phyloP scores from a whole-genome alignment of 1,140 invertebrate genomes.

The Calliopsis andreniformis region DNA sequence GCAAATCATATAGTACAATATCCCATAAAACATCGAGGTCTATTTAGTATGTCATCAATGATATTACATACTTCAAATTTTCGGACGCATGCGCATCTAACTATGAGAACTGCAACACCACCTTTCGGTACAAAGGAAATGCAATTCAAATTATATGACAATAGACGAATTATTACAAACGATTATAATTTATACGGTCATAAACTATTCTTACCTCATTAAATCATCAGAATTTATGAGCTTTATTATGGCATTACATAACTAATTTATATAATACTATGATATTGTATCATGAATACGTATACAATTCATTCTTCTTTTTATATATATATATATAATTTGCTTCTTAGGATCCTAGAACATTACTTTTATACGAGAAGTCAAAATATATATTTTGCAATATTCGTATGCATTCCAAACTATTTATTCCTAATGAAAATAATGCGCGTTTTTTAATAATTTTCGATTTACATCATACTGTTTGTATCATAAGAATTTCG shows the following conservation, averaged over 20 bases:
- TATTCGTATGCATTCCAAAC: not conserved
- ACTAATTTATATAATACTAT: too few relatives aligned
- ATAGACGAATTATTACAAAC: not conserved
- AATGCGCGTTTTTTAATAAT: not conserved
- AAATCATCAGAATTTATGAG: too few relatives aligned
- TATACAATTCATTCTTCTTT: not conserved
- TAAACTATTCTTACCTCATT: too few relatives aligned
- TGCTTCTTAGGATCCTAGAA: not conserved
- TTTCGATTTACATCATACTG: not conserved
- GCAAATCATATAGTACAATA: too few relatives aligned
- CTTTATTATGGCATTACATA: too few relatives aligned
- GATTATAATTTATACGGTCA: not conserved
- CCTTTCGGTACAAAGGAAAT: not conserved
- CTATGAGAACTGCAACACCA: constrained; percentile 1
- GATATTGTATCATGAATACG: too few relatives aligned
- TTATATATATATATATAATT: not conserved
- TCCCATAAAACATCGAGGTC: too few relatives aligned
- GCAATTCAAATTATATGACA: constrained; percentile 7
- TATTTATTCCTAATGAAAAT: too few relatives aligned
- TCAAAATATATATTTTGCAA: not conserved
- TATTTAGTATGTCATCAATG: too few relatives aligned
- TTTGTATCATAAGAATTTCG: not conserved
- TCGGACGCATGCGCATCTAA: not conserved
- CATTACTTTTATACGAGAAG: not conserved
- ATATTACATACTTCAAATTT: not conserved